phyloP scores from a whole-genome alignment of 2,888 invertebrate species.

The Furcula furcula region DNA sequence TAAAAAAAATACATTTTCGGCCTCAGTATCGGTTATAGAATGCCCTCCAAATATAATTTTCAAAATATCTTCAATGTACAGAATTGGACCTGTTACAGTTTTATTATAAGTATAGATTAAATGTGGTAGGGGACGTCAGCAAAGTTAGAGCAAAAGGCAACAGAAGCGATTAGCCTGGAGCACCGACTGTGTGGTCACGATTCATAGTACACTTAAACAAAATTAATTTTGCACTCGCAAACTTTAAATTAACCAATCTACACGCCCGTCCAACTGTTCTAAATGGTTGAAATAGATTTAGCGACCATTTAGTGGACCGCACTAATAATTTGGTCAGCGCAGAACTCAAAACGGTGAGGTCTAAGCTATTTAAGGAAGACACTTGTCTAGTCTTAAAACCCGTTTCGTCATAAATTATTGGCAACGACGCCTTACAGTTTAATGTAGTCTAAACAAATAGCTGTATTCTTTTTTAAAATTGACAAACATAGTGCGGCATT shows the following conservation, averaged over 20 bases:
- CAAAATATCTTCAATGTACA: too few relatives aligned
- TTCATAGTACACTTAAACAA: slow-evolving; percentile 55
- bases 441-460: too few relatives aligned
- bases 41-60: too few relatives aligned
- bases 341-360: slow-evolving; percentile 42
- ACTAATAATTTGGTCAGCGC: slow-evolving; percentile 28
- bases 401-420: slow-evolving; percentile 48
- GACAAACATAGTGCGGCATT: too few relatives aligned
- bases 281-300: slow-evolving; percentile 34
- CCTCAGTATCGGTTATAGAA: too few relatives aligned
- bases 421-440: slow-evolving; percentile 13
- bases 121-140: slow-evolving; percentile 31
- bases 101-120: too few relatives aligned
- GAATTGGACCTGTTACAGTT: too few relatives aligned
- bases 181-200: slow-evolving; percentile 68
- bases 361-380: slow-evolving; percentile 68
- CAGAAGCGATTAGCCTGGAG: slow-evolving; percentile 73
- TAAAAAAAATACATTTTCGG: too few relatives aligned
- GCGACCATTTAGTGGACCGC: slow-evolving; percentile 23
- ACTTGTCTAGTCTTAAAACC: slow-evolving; percentile 56
- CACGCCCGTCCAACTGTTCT: slow-evolving; percentile 25
- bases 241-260: slow-evolving; percentile 34
- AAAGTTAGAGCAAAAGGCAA: slow-evolving; percentile 57
- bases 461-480: too few relatives aligned
- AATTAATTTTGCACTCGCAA: slow-evolving; percentile 42